Evolutionary conservation across 1,140 invertebrate species (phyloP).

Genomic region (Alviniconcha marisindica): DNA sequence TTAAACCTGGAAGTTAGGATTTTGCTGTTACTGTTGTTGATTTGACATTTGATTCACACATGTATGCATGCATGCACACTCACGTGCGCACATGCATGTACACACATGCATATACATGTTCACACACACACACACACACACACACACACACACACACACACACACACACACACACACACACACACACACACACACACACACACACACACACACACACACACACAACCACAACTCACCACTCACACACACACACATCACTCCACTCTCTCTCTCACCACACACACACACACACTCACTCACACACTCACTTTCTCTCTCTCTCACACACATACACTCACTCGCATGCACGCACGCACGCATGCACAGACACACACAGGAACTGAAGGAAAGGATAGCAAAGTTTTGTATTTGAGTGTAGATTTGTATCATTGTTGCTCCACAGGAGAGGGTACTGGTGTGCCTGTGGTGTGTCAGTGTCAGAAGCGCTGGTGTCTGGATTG

Average conservation of each 20-base stretch:
- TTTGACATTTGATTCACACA: neutral
- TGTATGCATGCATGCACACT: neutral
- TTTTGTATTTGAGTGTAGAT: neutral
- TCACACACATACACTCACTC: neutral
- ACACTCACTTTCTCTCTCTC: neutral
- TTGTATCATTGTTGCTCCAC: neutral
- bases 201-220: neutral
- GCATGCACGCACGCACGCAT: too few species aligned
- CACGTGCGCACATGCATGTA: neutral
- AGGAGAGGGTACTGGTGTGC: neutral
- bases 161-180: too few species aligned
- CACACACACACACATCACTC: neutral
- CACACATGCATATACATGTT: neutral
- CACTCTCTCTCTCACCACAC: too few species aligned
- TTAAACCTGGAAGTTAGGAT: neutral
- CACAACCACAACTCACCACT: neutral
- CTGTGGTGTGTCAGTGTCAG: constrained; percentile 24
- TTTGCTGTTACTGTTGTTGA: neutral
- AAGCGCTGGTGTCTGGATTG: constrained; percentile 33
- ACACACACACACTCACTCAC: neutral
- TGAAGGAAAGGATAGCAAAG: too few species aligned
- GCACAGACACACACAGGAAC: too few species aligned
- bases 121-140: neutral
- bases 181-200: neutral
- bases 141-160: neutral